Conservation (phyloP, 2,888 invertebrate species). For the Sinotaia quadrata region DNA sequence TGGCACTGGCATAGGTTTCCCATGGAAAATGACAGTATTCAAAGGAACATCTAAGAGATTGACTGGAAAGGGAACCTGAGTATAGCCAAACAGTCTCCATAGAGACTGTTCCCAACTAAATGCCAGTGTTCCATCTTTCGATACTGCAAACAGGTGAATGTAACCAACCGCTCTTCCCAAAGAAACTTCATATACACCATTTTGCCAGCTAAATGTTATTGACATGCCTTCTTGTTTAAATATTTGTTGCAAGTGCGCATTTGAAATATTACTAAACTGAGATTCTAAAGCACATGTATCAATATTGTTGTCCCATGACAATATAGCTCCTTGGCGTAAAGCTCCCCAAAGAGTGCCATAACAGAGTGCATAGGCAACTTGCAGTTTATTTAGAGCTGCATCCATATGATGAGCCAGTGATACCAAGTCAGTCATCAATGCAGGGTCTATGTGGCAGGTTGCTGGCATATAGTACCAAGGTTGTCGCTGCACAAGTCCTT, state of each 20-base stretch:
- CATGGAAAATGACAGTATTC: conserved; percentile 71
- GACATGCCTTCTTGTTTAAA: not conserved
- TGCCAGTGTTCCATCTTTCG: conserved; percentile 67
- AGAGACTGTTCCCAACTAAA: conserved; percentile 76
- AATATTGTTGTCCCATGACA: conserved; percentile 76
- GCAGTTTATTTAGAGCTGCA: conserved; percentile 72
- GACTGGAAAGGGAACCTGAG: conserved; percentile 75
- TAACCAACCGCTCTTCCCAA: not conserved
- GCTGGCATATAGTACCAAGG: conserved; percentile 34
- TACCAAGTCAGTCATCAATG: conserved; percentile 58
- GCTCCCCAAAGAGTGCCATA: conserved; percentile 77
- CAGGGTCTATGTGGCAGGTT: conserved; percentile 17
- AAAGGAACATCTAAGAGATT: conserved; percentile 74
- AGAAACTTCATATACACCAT: not conserved
- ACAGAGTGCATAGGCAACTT: conserved; percentile 76
- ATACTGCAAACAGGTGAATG: not conserved
- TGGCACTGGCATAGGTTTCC: conserved; percentile 73
- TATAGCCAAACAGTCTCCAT: conserved; percentile 72
- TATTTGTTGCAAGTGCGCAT: not conserved
- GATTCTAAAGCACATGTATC: conserved; percentile 73
- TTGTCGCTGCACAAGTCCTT: conserved; percentile 20
- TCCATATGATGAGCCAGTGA: conserved; percentile 70
- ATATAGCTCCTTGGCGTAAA: conserved; percentile 74
- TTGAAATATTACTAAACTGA: not conserved
- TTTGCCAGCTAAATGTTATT: not conserved